These are phyloP conservation scores for Gasterosteus nipponicus DNA, from an alignment of 2,113 vertebrate species.

Conservation along the genomic window DNA sequence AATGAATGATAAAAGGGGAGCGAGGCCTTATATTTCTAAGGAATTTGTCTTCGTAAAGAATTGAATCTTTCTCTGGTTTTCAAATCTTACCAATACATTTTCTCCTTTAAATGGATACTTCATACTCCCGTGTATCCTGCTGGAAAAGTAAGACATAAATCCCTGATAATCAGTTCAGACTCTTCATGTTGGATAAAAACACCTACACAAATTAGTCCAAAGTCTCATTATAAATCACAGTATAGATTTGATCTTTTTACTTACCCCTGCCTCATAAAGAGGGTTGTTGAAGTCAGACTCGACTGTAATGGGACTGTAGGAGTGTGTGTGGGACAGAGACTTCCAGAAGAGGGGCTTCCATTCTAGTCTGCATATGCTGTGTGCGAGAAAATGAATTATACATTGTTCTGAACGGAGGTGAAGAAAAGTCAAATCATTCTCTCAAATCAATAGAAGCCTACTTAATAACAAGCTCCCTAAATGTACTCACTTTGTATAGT, in stretches of 20 bases:
- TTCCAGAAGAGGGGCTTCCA: constrained; percentile 93
- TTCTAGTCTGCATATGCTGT: constrained; percentile 85
- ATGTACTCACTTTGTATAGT: constrained; percentile 90
- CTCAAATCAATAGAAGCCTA: not conserved
- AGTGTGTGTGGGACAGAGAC: constrained; percentile 90
- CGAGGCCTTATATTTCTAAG: constrained; percentile 58
- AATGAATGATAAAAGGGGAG: constrained; percentile 33
- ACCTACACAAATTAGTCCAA: not conserved
- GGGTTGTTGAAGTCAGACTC: constrained; percentile 95
- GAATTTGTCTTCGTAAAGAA: constrained; percentile 50
- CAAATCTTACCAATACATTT: constrained; percentile 45
- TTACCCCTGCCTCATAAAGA: constrained; percentile 94
- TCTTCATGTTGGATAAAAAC: not conserved
- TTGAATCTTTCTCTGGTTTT: constrained; percentile 37
- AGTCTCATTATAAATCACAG: not conserved
- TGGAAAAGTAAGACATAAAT: constrained; percentile 30
- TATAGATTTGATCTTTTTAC: constrained; percentile 6
- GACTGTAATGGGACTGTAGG: constrained; percentile 93
- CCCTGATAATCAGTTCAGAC: not conserved
- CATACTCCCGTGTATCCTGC: constrained; percentile 91
- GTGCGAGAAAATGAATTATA: constrained; percentile 6
- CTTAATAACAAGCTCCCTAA: not conserved
- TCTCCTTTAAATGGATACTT: constrained; percentile 88
- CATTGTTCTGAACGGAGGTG: not conserved
- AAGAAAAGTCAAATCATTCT: not conserved